Base-by-base conservation (phyloP, 2,888 invertebrate genomes). In the Phyllotreta striolata region DNA sequence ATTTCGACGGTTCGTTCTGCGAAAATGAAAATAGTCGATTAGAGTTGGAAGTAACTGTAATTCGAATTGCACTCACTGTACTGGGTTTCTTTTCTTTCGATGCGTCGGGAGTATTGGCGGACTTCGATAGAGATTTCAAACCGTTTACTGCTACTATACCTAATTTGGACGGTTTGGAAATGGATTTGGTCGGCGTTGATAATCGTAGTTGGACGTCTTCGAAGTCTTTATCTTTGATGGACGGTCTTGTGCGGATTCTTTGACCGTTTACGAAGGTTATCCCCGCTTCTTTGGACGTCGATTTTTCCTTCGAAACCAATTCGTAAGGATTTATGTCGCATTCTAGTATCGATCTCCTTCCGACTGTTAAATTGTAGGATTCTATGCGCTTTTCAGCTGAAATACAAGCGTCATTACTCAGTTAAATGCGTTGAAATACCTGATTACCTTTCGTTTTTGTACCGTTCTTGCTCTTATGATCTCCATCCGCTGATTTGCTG, bases 311-410 rank as follows among this genome's bases (percentile, higher is more conserved):
- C 5, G 91, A 88, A 73, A 93, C 88, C 76, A 93, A 84, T 70
- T 92, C 91, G 78, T 93, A 93, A 2, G 93, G 92, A 80, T 93
- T 93, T 43, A 93, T 91, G 78, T 91, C 88, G 82, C 93, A 93
- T 73, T 92, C 90, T 44, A 93, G 82, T 69, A 93, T 93, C 12
- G 93, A 93, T 70, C 87, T 89, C 47, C 89, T 79, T 9, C 82
- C 79, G 57, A 75, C 70, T 6, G 76, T 73, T 13, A 76, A 75
- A 52, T 67, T 70, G 54, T 68, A 68, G 12, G 67, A 64, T 24
- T 66, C 64, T 14, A 60, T 60, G 34, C 52, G 39, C 41, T 70
- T 68, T 39, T 57, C 63, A 63, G 67, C 74, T 73, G 10, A 24
- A 62, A 59, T 24, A 24, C 24, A 24, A 24, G 24, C 24, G 1